A percentile compares a stretch with the other conserved stretches of the same genome.
These are phyloP conservation scores for Strigops habroptila DNA, from an alignment of 2,113 vertebrate genomes.

Conservation along the genomic window DNA sequence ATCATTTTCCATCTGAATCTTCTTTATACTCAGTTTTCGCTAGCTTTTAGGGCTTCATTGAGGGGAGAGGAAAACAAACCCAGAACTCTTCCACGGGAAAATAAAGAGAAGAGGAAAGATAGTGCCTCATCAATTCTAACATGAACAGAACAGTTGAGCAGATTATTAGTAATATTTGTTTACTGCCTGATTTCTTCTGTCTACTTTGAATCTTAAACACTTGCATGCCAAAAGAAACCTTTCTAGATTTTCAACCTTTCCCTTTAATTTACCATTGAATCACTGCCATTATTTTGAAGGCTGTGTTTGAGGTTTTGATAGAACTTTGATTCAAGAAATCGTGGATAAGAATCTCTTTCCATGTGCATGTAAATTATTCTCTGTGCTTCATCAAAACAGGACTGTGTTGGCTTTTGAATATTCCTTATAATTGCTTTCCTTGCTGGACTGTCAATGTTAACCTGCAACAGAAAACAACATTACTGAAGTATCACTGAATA, in stretches of 20 bases:
- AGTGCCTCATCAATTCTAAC: background rate
- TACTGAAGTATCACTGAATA: background rate
- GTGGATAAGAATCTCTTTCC: slow-evolving; percentile 86
- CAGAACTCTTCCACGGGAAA: background rate
- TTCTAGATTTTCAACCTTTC: background rate
- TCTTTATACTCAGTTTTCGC: background rate
- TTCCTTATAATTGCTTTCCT: slow-evolving; percentile 77
- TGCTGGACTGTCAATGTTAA: slow-evolving; percentile 84
- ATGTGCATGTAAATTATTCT: slow-evolving; percentile 84
- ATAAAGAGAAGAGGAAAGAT: background rate
- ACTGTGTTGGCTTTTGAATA: slow-evolving; percentile 75
- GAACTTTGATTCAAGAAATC: slow-evolving; percentile 82
- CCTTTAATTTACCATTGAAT: background rate
- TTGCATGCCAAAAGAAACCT: background rate
- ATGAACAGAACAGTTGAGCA: background rate
- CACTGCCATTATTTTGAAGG: slow-evolving; percentile 44
- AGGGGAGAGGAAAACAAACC: background rate
- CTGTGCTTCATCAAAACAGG: slow-evolving; percentile 85
- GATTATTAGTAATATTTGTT: background rate
- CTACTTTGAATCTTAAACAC: background rate
- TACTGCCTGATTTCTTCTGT: background rate
- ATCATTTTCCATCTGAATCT: background rate
- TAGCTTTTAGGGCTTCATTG: background rate
- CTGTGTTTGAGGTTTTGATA: slow-evolving; percentile 79
- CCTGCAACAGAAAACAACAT: slow-evolving; percentile 69